These are phyloP conservation scores for Thera obeliscata DNA, from an alignment of 2,888 invertebrate genomes.

Conservation along the genomic window DNA sequence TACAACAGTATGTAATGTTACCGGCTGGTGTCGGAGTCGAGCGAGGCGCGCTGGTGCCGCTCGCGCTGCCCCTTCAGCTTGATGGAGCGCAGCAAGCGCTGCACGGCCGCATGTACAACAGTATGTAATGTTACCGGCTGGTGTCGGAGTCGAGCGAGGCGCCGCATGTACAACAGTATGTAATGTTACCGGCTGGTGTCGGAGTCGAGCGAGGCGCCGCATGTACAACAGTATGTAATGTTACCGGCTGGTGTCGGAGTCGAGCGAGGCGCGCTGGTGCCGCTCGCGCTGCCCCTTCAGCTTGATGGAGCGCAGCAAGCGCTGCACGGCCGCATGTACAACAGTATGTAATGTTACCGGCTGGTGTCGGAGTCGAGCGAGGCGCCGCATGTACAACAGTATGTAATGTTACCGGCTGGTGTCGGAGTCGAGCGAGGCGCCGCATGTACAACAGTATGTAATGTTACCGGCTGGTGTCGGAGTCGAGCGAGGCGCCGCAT, in stretches of 20 bases:
- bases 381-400: conserved; percentile 55
- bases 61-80: no score
- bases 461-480: conserved; percentile 53
- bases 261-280: conserved; percentile 48
- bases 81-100: no score
- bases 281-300: conserved; percentile 47
- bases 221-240: conserved; percentile 48
- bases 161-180: no score
- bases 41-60: no score
- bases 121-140: conserved; percentile 47
- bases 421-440: conserved; percentile 52
- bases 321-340: conserved; percentile 88
- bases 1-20: no score
- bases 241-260: conserved; percentile 56
- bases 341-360: conserved; percentile 44
- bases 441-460: conserved; percentile 51
- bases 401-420: conserved; percentile 48
- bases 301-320: conserved; percentile 81
- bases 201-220: no score
- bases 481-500: conserved; percentile 52
- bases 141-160: conserved; percentile 52
- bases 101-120: conserved; percentile 44
- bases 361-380: conserved; percentile 53
- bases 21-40: no score
- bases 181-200: no score